A percentile compares a stretch with the other conserved stretches of the same genome.
phyloP scores from a whole-genome alignment of 2,797 vertebrate species.

The Mormyrus proboscirostris region DNA sequence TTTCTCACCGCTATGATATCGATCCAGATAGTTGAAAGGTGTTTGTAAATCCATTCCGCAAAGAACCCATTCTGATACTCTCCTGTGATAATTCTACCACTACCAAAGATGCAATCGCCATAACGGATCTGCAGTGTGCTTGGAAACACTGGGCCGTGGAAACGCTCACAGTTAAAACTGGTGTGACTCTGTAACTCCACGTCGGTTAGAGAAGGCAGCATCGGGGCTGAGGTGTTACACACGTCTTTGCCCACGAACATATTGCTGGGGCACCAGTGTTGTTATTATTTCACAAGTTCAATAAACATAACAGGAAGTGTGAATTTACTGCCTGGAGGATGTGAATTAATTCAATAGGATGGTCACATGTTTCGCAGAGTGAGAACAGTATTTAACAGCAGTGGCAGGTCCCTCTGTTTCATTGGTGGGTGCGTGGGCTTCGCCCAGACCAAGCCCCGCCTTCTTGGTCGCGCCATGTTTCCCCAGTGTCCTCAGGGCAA shows the following conservation, averaged over 20 bases:
- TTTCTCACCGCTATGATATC: background rate
- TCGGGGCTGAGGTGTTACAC: background rate
- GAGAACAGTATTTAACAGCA: background rate
- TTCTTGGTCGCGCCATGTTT: background rate
- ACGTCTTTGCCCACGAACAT: background rate
- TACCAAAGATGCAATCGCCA: background rate
- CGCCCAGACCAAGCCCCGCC: background rate
- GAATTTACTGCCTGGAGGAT: conserved; percentile 7
- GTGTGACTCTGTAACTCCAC: background rate
- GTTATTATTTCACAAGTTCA: background rate
- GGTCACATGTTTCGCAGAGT: background rate
- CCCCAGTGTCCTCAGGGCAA: background rate
- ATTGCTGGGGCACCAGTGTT: background rate
- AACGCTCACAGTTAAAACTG: background rate
- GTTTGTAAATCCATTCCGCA: background rate
- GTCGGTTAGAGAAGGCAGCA: background rate
- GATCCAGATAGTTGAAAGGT: conserved; percentile 1
- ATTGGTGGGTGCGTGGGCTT: background rate
- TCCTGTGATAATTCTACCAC: background rate
- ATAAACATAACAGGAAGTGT: background rate
- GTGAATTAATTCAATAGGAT: background rate
- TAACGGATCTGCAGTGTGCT: background rate
- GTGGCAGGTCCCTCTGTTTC: background rate
- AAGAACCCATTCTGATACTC: background rate
- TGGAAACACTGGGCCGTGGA: background rate